Base-by-base conservation (phyloP, 1,140 invertebrate species). In the Coelopa frigida region DNA sequence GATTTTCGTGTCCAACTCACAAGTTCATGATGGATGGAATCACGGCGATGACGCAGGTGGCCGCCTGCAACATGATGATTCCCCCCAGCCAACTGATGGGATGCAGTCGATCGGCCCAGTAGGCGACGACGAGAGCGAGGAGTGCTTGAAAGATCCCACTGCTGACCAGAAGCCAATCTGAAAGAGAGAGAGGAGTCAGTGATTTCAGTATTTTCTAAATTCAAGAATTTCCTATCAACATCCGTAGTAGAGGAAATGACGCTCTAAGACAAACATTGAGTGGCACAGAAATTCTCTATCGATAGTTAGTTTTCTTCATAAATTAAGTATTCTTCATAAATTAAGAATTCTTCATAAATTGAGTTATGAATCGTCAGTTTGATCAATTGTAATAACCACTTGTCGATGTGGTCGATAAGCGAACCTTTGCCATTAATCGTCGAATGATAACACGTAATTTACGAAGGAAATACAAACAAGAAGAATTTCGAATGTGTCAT, bases 71-170 rank as follows among this genome's bases (percentile, higher is more conserved):
- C 40, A 81, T 75, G 10, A 73, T 63, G 1, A 78, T 56, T 11
- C 69, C 73, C 29, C 78, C 78, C 18, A 79, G 63, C 79, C 79
- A 82, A 3, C 74, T 70, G 17, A 72, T 70, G 53, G 77, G 73
- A 54, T 81, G 79, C 26, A 76, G 73, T 58, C 70, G 70, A 46
- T 79, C 73, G 4, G 78, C 79, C 75, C 74, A 81, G 54, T 79
- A 77, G 14, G 78, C 72, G 7, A 80, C 55, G 1, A 56, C 20
- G 24, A 81, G 47, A 0, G 75, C 78, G 12, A 78, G 64, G 10
- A 78, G 10, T 7, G 73, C 72, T 40, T 74, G 73, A 35, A 74
- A 73, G 1, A 81, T 56, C 17, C 78, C 75, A 39, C 77, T 73
- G 31, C 70, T 59, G 7, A 74, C 71, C 17, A 79, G 52, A 5